Evolutionary conservation across 2,888 invertebrate species (phyloP), one percentile per base, ranked within the genome.

Genomic region (Drosophila bunnanda): DNA sequence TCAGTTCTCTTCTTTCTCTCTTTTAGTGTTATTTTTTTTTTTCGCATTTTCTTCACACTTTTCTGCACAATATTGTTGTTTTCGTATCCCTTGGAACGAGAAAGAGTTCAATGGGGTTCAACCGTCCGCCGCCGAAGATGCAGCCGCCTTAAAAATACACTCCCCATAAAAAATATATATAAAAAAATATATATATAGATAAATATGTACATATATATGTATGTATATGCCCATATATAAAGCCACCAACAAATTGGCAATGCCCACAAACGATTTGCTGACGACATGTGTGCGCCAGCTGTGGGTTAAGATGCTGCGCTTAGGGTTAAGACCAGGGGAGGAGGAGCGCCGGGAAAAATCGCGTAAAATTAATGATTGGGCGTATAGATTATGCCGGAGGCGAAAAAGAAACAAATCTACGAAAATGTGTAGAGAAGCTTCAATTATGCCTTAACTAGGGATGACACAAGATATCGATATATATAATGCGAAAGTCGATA

Each of bases 221-320:
- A 48, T 20, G 59, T 66, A 41, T 41, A 53, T 46, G 62, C 17
- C 28, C 55, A 53, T 54, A 68, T 52, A 71, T 32, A 36, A 52
- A 72, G 67, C 57, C 22, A 48, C 50, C 52, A 61, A 78, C 69
- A 79, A 83, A 82, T 85, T 88, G 70, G 77, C 71, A 79, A 73
- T 62, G 66, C 70, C 65, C 60, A 53, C 66, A 48, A 70, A 64
- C 61, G 43, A 58, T 55, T 61, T 43, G 41, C 60, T 41, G 64
- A 64, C 75, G 82, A 84, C 82, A 83, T 84, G 65, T 83, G 82
- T 79, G 78, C 82, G 75, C 70, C 82, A 88, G 79, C 82, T 88
- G 82, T 55, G 69, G 66, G 53, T 60, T 54, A 67, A 52, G 64
- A 61, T 57, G 59, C 50, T 50, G 50, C 32, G 20, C 20, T 34